These are phyloP conservation scores for Turritopsis rubra DNA, from an alignment of 30 jellyfish, hydroid and myxozoan species.

Conservation along the genomic window DNA sequence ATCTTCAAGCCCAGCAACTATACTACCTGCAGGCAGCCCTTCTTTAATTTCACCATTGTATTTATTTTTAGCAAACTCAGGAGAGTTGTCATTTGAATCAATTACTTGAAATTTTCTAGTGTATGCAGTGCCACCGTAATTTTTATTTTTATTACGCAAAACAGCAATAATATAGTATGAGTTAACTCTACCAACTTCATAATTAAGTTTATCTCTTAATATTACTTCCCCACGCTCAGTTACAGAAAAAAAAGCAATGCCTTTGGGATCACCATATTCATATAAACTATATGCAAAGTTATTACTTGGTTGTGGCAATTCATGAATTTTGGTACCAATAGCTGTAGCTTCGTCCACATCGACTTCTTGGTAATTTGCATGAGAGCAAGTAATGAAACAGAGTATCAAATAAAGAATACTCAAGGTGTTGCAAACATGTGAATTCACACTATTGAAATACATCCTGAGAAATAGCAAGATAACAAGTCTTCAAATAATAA, in stretches of 20 bases:
- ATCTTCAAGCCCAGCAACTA: conserved; percentile 82
- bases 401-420: background rate
- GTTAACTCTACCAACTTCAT: conserved; percentile 51
- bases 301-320: conserved; percentile 10
- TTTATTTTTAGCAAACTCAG: conserved; percentile 55
- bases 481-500: background rate
- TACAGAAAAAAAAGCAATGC: conserved; percentile 20
- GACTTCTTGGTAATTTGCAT: conserved; percentile 6
- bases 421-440: background rate
- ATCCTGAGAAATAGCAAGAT: background rate
- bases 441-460: background rate
- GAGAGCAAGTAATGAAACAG: background rate
- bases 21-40: conserved; percentile 76
- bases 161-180: conserved; percentile 46
- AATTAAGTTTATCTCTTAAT: conserved; percentile 35
- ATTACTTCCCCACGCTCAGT: conserved; percentile 36
- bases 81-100: conserved; percentile 76
- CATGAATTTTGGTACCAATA: conserved; percentile 19
- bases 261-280: conserved; percentile 34
- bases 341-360: conserved; percentile 31
- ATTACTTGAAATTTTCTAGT: conserved; percentile 38
- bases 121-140: conserved; percentile 63
- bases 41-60: conserved; percentile 71
- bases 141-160: conserved; percentile 45
- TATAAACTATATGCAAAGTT: conserved; percentile 15